Percentiles rank a stretch among this genome's conserved stretches.
These are phyloP conservation scores for Hesperia comma DNA, from an alignment of 2,888 invertebrate genomes.

Conservation along the genomic window DNA sequence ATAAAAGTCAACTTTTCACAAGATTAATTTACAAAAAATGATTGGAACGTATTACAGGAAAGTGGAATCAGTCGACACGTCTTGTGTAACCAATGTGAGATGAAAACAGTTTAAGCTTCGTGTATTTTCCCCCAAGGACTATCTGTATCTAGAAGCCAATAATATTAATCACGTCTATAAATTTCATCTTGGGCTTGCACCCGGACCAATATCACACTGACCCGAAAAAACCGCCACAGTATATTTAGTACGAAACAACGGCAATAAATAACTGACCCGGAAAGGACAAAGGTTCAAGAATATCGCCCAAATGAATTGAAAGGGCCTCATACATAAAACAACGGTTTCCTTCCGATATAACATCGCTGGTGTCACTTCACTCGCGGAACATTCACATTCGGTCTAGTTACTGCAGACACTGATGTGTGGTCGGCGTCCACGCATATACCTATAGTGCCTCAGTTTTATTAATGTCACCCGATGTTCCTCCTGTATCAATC, in stretches of 20 bases:
- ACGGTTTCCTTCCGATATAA: constrained; percentile 56
- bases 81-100: background rate
- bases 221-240: constrained; percentile 60
- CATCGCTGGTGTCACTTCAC: constrained; percentile 63
- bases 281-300: constrained; percentile 79
- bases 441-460: background rate
- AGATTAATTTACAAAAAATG: too few relatives aligned
- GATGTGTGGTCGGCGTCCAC: background rate
- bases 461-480: background rate
- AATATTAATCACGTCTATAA: constrained; percentile 31
- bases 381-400: constrained; percentile 61
- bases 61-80: background rate
- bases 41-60: background rate
- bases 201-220: constrained; percentile 33
- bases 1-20: too few relatives aligned
- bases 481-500: background rate
- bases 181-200: constrained; percentile 27
- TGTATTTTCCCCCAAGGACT: constrained; percentile 2
- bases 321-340: constrained; percentile 81
- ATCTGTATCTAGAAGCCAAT: constrained; percentile 9
- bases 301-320: constrained; percentile 80
- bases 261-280: constrained; percentile 81
- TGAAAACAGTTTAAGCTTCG: background rate
- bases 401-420: constrained; percentile 3
- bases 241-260: constrained; percentile 73